Evolutionary conservation across 1,140 invertebrate species (phyloP).

Genomic region (Drosophila takahashii): DNA sequence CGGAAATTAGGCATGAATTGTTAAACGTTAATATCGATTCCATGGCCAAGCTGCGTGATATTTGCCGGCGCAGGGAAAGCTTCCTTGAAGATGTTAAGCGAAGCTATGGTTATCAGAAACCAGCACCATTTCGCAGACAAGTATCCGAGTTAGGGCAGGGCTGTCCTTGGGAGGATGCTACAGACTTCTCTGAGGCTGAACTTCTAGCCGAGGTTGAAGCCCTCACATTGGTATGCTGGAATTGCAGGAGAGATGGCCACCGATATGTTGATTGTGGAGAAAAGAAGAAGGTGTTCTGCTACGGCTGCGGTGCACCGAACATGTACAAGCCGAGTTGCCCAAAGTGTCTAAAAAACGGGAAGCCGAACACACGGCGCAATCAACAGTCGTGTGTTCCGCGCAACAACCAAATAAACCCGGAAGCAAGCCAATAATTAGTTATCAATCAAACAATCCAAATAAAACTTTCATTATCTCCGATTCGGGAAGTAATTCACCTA

Average conservation of each 20-base stretch:
- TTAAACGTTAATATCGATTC: too few relatives aligned
- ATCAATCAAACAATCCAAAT: neutral
- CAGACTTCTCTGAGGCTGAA: neutral
- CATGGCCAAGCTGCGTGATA: too few relatives aligned
- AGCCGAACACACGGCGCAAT: neutral
- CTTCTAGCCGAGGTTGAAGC: neutral
- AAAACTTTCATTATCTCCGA: neutral
- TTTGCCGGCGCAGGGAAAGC: too few relatives aligned
- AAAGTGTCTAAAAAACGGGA: neutral
- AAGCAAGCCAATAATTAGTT: neutral
- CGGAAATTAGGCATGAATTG: too few relatives aligned
- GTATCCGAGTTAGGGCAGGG: neutral
- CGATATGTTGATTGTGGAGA: neutral
- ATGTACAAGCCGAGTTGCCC: neutral
- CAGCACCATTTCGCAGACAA: neutral
- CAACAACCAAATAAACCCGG: neutral
- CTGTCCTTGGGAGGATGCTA: neutral
- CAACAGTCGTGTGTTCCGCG: conserved; percentile 3
- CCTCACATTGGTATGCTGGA: neutral
- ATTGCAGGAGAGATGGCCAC: neutral
- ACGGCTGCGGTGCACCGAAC: neutral
- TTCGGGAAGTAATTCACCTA: neutral
- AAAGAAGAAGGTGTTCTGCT: neutral
- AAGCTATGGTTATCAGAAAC: too few relatives aligned
- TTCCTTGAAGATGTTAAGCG: too few relatives aligned